Evolutionary conservation across 2,113 vertebrate species (phyloP).

Genomic region (Struthio camelus): DNA sequence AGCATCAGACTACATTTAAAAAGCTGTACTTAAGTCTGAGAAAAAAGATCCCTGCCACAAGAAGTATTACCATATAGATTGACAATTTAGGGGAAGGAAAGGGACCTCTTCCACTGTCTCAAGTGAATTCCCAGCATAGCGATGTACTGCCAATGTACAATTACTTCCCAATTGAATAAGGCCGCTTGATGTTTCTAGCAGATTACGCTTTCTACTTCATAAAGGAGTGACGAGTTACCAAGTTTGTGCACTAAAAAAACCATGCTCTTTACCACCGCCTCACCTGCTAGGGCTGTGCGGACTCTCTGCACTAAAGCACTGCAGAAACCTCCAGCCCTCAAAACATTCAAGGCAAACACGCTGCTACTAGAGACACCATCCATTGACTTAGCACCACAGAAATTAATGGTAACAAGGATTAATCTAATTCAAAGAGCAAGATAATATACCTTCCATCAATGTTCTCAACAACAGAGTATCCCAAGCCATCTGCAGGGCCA

Average conservation of each 20-base stretch:
- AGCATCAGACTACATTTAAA: background rate
- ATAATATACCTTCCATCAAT: background rate
- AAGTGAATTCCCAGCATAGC: background rate
- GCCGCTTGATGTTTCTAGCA: background rate
- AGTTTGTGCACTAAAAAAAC: accelerated
- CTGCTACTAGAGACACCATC: accelerated
- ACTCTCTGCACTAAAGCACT: background rate
- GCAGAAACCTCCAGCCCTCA: accelerated
- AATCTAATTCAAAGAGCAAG: background rate
- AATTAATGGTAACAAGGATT: background rate
- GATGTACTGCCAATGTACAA: too few relatives aligned
- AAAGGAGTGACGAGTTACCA: background rate
- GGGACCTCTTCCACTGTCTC: background rate
- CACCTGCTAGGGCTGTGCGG: accelerated
- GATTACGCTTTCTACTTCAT: background rate
- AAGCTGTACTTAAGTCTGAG: accelerated
- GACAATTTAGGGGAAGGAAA: background rate
- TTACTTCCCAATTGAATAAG: background rate
- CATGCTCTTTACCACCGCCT: background rate
- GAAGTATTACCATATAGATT: background rate
- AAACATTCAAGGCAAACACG: background rate
- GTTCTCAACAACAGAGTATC: background rate
- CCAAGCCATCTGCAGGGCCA: background rate
- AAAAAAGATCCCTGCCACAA: background rate
- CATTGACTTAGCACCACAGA: background rate